Evolutionary conservation across 1,140 invertebrate species (phyloP).

Genomic region (Sogatella furcifera): DNA sequence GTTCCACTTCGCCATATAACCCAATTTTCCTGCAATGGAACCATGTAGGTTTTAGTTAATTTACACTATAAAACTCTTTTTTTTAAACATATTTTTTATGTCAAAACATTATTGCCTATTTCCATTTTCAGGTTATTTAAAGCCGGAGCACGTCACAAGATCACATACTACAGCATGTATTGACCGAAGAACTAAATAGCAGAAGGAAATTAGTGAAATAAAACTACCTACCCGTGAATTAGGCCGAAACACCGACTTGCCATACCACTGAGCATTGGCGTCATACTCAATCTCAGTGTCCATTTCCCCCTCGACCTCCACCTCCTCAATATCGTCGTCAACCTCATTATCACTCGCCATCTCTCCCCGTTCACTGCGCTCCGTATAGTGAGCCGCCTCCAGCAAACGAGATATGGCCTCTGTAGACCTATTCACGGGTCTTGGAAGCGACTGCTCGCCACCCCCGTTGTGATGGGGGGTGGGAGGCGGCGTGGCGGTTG

Average conservation of each 20-base stretch:
- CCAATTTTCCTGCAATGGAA: no score
- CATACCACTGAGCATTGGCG: background rate
- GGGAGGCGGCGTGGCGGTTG: background rate
- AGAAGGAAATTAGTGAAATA: no score
- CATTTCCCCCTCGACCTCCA: background rate
- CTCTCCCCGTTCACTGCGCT: slow-evolving; percentile 11
- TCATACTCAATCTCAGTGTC: background rate
- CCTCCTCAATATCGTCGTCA: background rate
- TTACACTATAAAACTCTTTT: no score
- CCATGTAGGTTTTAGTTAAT: no score
- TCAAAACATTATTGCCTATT: no score
- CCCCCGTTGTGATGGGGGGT: background rate
- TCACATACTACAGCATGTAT: no score
- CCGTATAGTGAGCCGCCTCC: slow-evolving; percentile 20
- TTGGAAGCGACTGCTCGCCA: background rate
- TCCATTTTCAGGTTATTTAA: no score
- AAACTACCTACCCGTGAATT: background rate
- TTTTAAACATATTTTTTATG: no score
- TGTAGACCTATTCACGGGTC: background rate
- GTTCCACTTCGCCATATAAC: no score
- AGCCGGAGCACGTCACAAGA: no score
- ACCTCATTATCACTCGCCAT: background rate
- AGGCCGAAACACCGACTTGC: background rate
- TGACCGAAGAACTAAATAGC: no score
- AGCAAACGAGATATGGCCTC: slow-evolving; percentile 18